phyloP scores from a whole-genome alignment of 1,140 invertebrate species.

The Atta cephalotes region DNA sequence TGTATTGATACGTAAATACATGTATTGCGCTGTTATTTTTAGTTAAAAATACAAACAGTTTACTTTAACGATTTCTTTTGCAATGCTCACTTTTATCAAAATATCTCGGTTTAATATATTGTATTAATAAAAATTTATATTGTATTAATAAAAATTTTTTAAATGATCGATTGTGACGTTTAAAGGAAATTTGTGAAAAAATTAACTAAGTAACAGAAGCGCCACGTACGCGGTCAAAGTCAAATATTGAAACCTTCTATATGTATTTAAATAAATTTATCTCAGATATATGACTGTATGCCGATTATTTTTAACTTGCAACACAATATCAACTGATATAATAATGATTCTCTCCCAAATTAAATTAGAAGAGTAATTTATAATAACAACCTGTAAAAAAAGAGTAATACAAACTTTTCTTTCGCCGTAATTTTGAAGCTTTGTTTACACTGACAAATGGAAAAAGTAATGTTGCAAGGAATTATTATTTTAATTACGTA shows the following conservation, averaged over 20 bases:
- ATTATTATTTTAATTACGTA: constrained; percentile 15
- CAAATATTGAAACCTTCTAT: too few species aligned
- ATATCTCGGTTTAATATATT: not conserved
- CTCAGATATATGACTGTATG: too few species aligned
- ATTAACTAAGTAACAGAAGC: too few species aligned
- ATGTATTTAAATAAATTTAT: too few species aligned
- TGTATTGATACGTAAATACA: not conserved
- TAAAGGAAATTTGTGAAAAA: not conserved
- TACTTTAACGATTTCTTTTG: not conserved
- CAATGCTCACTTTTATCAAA: not conserved
- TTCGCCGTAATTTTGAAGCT: not conserved
- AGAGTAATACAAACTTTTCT: not conserved
- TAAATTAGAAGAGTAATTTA: too few species aligned
- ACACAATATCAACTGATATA: too few species aligned
- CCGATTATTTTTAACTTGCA: too few species aligned
- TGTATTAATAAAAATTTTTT: not conserved
- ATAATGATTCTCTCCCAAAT: too few species aligned
- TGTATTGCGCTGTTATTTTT: not conserved
- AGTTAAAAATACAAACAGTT: not conserved
- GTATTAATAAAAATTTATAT: not conserved
- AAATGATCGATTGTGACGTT: not conserved
- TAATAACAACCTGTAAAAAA: too few species aligned
- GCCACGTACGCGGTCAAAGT: too few species aligned
- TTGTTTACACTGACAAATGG: not conserved
- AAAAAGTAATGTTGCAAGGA: not conserved